A percentile compares a stretch with the other conserved stretches of the same genome.
Conservation (phyloP, 2,888 invertebrate genomes). For the Tortricodes alternella region DNA sequence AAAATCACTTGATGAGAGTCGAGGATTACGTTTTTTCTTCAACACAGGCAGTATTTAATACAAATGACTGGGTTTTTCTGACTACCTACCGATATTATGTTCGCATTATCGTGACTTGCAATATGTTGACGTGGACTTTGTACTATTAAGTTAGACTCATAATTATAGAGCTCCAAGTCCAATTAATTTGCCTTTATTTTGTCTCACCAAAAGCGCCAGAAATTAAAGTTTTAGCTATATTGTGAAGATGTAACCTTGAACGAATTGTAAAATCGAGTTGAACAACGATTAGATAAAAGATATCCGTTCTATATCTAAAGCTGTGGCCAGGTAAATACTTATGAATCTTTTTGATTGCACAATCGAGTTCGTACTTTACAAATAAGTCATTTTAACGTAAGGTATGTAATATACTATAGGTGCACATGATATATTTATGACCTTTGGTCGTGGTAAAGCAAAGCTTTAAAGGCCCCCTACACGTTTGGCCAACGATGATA, state of each 20-base stretch:
- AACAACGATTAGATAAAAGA: not conserved
- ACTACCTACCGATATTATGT: not conserved
- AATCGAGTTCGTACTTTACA: not conserved
- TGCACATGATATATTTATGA: not conserved
- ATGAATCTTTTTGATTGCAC: not conserved
- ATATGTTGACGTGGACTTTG: slow-evolving; percentile 11
- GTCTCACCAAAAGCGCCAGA: not conserved
- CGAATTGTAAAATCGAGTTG: too few relatives aligned
- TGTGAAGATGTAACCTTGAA: not conserved
- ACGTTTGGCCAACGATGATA: too few relatives aligned
- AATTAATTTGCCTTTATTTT: not conserved
- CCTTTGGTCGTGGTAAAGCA: not conserved
- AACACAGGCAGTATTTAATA: slow-evolving; percentile 16
- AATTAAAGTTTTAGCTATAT: not conserved
- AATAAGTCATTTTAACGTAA: too few relatives aligned
- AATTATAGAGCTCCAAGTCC: slow-evolving; percentile 10
- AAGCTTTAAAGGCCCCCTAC: too few relatives aligned
- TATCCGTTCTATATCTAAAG: not conserved
- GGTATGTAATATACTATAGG: not conserved
- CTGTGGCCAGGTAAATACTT: not conserved
- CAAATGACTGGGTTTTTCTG: slow-evolving; percentile 16
- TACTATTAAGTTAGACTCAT: not conserved
- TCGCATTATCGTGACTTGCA: slow-evolving; percentile 24
- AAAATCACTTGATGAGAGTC: not conserved
- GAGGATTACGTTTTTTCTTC: slow-evolving; percentile 9